Conservation (phyloP, 2,888 invertebrate genomes). For the Andrena trimmerana region DNA sequence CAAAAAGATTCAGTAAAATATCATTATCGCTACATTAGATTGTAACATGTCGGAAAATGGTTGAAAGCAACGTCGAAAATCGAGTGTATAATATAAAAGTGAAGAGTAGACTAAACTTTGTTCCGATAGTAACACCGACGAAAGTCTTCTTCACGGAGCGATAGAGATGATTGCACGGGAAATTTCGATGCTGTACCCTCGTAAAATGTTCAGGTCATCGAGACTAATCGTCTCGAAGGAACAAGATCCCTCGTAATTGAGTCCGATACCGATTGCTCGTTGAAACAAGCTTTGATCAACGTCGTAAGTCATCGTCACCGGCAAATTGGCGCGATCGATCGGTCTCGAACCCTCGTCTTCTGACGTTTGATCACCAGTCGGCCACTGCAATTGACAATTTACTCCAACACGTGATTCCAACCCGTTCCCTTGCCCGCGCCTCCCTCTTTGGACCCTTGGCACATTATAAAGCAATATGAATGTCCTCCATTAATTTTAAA, state of each 20-base stretch:
- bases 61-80: too few relatives aligned
- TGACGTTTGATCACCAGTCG: slow-evolving; percentile 49
- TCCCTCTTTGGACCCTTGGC: not conserved
- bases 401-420: slow-evolving; percentile 62
- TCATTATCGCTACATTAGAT: too few relatives aligned
- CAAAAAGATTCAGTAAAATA: too few relatives aligned
- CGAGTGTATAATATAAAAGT: too few relatives aligned
- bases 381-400: slow-evolving; percentile 61
- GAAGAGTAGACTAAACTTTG: too few relatives aligned
- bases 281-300: slow-evolving; percentile 14
- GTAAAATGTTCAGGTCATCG: not conserved
- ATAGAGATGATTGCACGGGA: not conserved
- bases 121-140: too few relatives aligned
- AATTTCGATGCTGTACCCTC: not conserved
- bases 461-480: slow-evolving; percentile 15
- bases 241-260: slow-evolving; percentile 14
- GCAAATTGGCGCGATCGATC: slow-evolving; percentile 68
- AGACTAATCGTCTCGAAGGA: not conserved
- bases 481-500: slow-evolving; percentile 35
- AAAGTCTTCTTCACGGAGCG: not conserved
- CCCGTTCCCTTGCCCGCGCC: not conserved
- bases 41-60: too few relatives aligned
- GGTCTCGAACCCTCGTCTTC: slow-evolving; percentile 60
- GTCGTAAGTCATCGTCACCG: slow-evolving; percentile 50
- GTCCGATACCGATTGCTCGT: slow-evolving; percentile 35